Base-by-base conservation (phyloP, 1,140 invertebrate genomes). In the Schlechtendalia chinensis region DNA sequence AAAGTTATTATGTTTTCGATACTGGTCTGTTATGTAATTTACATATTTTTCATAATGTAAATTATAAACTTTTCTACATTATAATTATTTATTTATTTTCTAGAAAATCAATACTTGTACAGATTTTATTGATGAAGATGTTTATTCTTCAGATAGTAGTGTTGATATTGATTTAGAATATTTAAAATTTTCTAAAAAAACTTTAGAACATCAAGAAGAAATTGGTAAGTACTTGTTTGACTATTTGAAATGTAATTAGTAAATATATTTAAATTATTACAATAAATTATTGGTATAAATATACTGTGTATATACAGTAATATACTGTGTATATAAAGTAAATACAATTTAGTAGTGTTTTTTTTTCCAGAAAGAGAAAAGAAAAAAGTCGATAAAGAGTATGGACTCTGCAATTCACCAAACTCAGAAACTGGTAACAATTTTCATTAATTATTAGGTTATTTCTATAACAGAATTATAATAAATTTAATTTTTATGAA, bases 111-210 rank as follows among this genome's bases (percentile, higher is more conserved):
- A n/a, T 22, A 17, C 5, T 16, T 16, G 0, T 47, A 32, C 17
- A 54, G 5, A 29, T 27, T 54, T 27, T 29, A 8, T 2, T 4
- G 27, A 29, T 8, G 24, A 72, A 29, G 12, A 58, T 39, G 32
- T 0, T 10, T 58, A 19, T 4, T 59, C 6, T 50, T 63, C 75
- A 2, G 58, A 79, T 47, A 17, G 45, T 5, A 79, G 75, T 8
- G 39, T 27, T 61, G 75, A 79, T 61, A 79, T 79, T 27, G 75
- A 79, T 63, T 61, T 59, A 50, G 58, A 79, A n/a, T 79, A 79
- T 63, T 63, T 79, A 50, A 47, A 79, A 0, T 79, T 79, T 63
- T 79, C 58, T 6, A 63, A 47, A 79, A 61, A 19, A 47, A 79
- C 75, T 11, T 79, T 79, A 16, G 10, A 79, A 50, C 75, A 79